Percentiles rank a stretch among this genome's conserved stretches.
phyloP scores from a whole-genome alignment of 2,113 vertebrate species.

The Antennarius striatus region DNA sequence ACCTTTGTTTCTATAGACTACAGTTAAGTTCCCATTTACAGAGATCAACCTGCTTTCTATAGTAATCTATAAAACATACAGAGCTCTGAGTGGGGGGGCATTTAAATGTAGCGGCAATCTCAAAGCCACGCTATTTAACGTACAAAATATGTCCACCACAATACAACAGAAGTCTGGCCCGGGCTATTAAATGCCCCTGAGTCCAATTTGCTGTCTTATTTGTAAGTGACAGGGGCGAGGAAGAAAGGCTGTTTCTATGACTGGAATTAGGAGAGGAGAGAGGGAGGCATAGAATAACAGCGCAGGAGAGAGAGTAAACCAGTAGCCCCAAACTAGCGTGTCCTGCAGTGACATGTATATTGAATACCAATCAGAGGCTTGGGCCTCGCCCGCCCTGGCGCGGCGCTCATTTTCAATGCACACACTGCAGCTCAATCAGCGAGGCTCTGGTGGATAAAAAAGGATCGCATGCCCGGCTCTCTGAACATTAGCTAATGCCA shows the following conservation, averaged over 20 bases:
- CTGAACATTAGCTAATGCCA: conserved; percentile 98
- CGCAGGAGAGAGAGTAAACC: conserved; percentile 26
- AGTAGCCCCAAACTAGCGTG: conserved; percentile 73
- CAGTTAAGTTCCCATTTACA: conserved; percentile 10
- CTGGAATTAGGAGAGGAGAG: conserved; percentile 39
- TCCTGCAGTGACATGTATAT: conserved; percentile 91
- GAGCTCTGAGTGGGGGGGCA: conserved; percentile 13
- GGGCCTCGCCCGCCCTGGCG: conserved; percentile 81
- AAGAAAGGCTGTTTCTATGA: conserved; percentile 33
- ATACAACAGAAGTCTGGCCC: conserved; percentile 14
- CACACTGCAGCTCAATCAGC: conserved; percentile 92
- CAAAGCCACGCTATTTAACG: conserved; percentile 25
- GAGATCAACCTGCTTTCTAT: neutral
- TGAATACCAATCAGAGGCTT: conserved; percentile 95
- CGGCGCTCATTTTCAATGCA: conserved; percentile 93
- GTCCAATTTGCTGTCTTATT: conserved; percentile 54
- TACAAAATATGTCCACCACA: conserved; percentile 25
- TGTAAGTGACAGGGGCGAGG: conserved; percentile 30
- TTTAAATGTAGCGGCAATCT: conserved; percentile 14
- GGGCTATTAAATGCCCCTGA: conserved; percentile 46
- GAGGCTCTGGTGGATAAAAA: conserved; percentile 91
- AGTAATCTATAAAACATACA: conserved; percentile 12
- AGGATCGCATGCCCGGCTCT: conserved; percentile 84
- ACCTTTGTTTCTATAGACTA: conserved; percentile 4
- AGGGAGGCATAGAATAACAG: conserved; percentile 15